Conservation (phyloP, 2,113 vertebrate genomes). For the Hymenochirus boettgeri region DNA sequence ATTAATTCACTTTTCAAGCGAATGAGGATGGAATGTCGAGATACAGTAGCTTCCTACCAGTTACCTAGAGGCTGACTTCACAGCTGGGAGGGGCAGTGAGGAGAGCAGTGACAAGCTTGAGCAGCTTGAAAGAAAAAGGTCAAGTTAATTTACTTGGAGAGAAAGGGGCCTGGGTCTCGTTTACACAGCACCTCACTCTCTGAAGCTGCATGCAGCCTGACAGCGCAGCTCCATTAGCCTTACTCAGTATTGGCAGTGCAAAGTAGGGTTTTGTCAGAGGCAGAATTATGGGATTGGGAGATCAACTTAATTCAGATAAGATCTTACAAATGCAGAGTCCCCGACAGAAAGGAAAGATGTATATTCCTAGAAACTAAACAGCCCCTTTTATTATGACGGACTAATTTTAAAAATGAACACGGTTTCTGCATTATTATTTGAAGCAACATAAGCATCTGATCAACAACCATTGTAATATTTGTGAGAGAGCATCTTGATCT, state of each 20-base stretch:
- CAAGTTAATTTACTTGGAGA: slow-evolving; percentile 56
- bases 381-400: too few relatives aligned
- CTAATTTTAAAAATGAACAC: too few relatives aligned
- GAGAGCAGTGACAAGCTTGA: slow-evolving; percentile 28
- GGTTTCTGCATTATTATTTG: too few relatives aligned
- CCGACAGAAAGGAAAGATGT: too few relatives aligned
- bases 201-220: slow-evolving; percentile 38
- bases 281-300: not conserved
- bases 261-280: not conserved
- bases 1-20: slow-evolving; percentile 17
- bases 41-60: not conserved
- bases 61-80: slow-evolving; percentile 10
- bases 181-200: slow-evolving; percentile 46
- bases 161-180: slow-evolving; percentile 43
- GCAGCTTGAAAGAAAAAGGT: slow-evolving; percentile 45
- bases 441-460: too few relatives aligned
- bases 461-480: too few relatives aligned
- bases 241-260: not conserved
- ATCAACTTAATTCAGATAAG: not conserved
- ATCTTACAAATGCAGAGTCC: too few relatives aligned
- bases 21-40: not conserved
- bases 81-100: not conserved
- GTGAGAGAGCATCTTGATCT: too few relatives aligned
- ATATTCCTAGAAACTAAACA: too few relatives aligned
- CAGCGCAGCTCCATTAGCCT: slow-evolving; percentile 42